Base-by-base conservation (phyloP, 2,888 invertebrate species). In the Himalopsyche kuldschensis region DNA sequence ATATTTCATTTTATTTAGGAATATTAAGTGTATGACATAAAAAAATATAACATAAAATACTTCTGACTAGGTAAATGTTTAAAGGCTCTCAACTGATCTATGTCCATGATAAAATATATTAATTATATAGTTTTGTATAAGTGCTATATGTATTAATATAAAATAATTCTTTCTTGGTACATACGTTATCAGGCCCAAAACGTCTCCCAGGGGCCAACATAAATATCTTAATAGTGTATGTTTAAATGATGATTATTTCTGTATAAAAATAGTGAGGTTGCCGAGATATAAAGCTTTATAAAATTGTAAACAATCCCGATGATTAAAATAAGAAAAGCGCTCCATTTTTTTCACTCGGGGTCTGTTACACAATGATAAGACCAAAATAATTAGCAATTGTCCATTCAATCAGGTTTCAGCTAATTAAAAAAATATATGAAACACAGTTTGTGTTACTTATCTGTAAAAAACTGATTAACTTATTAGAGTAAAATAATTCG, bases 21-120 rank as follows among this genome's bases (percentile, higher is more conserved):
- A 41, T 41, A 55, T 55, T 15, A 20, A 55, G 24, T 55, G 55
- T 55, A 20, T 55, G 55, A 55, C 55, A 55, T 55, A 41, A 79
- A 79, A 82, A 69, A 78, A 82, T 82, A 82, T 63, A 82, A 82
- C 78, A 82, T 63, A 79, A 82, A 82, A 82, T 82, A 82, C 82
- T 82, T 82, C 79, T 82, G 82, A 82, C 82, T 82, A 82, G 82
- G 32, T 82, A 47, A 82, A 69, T 78, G 78, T 75, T 24, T 75
- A 63, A 35, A 27, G 32, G 55, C 55, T 20, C 55, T 55, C 41
- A 80, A 35, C 35, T 75, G 55, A 4, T 20, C 55, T 55, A 20
- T 55, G 55, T 55, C 55, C 20, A 20, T 55, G 55, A 41, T 41
- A 41, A 2, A 55, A 55, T 55, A 55, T 41, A 41, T 41, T 41